Evolutionary conservation across 2,888 invertebrate genomes (phyloP).

Genomic region (Alloplasta piceator): DNA sequence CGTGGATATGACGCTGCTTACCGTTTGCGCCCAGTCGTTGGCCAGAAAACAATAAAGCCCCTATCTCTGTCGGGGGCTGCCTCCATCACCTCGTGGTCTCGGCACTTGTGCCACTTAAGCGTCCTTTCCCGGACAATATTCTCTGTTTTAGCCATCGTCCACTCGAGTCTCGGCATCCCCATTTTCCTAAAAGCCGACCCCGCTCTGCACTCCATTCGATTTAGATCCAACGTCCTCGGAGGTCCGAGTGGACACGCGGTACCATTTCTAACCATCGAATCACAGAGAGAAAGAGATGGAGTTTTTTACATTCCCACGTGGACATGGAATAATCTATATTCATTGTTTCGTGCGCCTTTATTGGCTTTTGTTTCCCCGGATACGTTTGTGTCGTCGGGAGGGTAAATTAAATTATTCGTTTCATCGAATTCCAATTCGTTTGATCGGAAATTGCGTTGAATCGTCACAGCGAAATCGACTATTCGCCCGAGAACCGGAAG

Average conservation of each 20-base stretch:
- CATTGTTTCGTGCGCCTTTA: slow-evolving; percentile 28
- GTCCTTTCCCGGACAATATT: slow-evolving; percentile 59
- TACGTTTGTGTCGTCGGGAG: not conserved
- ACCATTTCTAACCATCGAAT: slow-evolving; percentile 34
- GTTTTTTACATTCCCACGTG: not conserved
- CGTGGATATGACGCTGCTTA: slow-evolving; percentile 57
- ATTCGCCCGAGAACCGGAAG: too few relatives aligned
- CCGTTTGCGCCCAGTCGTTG: slow-evolving; percentile 73
- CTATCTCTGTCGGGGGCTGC: slow-evolving; percentile 34
- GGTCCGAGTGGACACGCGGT: not conserved
- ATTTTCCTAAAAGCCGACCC: slow-evolving; percentile 59
- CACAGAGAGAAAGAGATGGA: not conserved
- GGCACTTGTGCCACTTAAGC: slow-evolving; percentile 76
- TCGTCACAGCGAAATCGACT: not conserved
- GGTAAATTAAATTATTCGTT: slow-evolving; percentile 33
- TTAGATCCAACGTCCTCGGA: slow-evolving; percentile 29
- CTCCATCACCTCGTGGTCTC: slow-evolving; percentile 71
- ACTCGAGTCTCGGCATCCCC: slow-evolving; percentile 61
- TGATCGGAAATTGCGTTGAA: not conserved
- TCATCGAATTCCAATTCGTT: slow-evolving; percentile 9
- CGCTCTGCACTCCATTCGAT: slow-evolving; percentile 55
- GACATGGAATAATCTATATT: slow-evolving; percentile 4
- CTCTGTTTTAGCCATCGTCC: slow-evolving; percentile 46
- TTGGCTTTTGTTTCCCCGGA: slow-evolving; percentile 9
- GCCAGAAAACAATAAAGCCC: slow-evolving; percentile 79